phyloP scores from a whole-genome alignment of 1,140 invertebrate species.

The Drosophila repleta region DNA sequence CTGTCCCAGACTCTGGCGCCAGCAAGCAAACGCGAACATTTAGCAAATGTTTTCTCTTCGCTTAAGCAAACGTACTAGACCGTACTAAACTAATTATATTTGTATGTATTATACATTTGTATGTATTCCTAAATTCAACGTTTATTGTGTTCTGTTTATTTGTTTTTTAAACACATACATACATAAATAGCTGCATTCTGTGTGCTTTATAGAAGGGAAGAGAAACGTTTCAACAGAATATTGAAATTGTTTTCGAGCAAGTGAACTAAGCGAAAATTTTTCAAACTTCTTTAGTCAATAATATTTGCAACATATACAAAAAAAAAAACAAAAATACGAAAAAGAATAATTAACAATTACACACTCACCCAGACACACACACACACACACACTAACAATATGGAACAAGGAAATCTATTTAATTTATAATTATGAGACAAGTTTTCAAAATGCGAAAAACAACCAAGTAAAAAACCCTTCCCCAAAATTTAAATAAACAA shows the following conservation, averaged over 20 bases:
- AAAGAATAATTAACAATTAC: constrained; percentile 27
- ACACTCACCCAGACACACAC: constrained; percentile 24
- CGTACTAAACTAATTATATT: constrained; percentile 17
- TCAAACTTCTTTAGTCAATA: constrained; percentile 51
- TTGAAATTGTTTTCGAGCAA: constrained; percentile 16
- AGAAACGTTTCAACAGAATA: not conserved
- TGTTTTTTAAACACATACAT: not conserved
- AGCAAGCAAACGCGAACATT: not conserved
- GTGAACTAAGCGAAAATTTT: constrained; percentile 8
- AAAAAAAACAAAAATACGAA: constrained; percentile 40
- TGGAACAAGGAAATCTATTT: constrained; percentile 35
- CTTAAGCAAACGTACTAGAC: constrained; percentile 9
- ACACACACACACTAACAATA: constrained; percentile 19
- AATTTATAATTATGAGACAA: constrained; percentile 43
- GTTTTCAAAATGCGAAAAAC: constrained; percentile 9
- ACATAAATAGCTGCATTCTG: not conserved
- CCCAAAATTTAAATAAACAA: constrained; percentile 13
- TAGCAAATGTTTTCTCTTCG: constrained; percentile 25
- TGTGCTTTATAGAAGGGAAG: not conserved
- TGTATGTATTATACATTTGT: constrained; percentile 39
- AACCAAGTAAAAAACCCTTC: constrained; percentile 6
- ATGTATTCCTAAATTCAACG: constrained; percentile 26
- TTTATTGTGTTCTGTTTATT: not conserved
- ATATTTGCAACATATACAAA: constrained; percentile 36
- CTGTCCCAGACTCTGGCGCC: too few relatives aligned